Evolutionary conservation across 2,888 invertebrate species (phyloP).

Genomic region (Pseudoips prasinana): DNA sequence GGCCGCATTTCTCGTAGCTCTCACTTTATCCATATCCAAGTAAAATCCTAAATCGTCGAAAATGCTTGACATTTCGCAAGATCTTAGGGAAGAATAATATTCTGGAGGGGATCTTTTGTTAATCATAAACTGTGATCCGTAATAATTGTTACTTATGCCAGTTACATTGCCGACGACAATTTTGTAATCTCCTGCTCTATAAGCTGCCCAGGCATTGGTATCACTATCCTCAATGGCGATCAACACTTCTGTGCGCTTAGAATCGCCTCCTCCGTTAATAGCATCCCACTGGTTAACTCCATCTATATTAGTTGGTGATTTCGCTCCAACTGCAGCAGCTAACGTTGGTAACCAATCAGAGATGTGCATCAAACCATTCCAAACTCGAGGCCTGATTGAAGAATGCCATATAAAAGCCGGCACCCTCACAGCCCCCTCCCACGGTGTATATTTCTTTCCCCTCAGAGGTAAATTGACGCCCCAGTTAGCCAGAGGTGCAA

Average conservation of each 20-base stretch:
- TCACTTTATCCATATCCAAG: constrained; percentile 48
- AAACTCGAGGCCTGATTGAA: constrained; percentile 83
- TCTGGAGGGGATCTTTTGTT: constrained; percentile 55
- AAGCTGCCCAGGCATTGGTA: constrained; percentile 74
- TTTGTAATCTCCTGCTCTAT: constrained; percentile 84
- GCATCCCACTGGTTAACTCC: constrained; percentile 87
- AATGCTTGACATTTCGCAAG: constrained; percentile 52
- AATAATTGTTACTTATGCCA: constrained; percentile 59
- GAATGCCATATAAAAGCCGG: constrained; percentile 87
- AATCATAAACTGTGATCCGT: constrained; percentile 55
- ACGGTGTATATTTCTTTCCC: constrained; percentile 91
- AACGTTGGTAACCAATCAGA: constrained; percentile 93
- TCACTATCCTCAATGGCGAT: constrained; percentile 81
- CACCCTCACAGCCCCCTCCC: constrained; percentile 93
- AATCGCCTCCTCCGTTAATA: constrained; percentile 70
- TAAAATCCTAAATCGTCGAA: constrained; percentile 55
- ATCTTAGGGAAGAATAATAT: constrained; percentile 52
- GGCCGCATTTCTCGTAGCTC: constrained; percentile 48
- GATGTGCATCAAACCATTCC: constrained; percentile 86
- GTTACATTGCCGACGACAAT: constrained; percentile 81
- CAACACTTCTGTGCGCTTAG: constrained; percentile 79
- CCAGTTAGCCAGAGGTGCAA: constrained; percentile 87
- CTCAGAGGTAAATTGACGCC: constrained; percentile 90
- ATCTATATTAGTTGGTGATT: constrained; percentile 72
- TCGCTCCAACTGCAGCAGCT: constrained; percentile 61